Evolutionary conservation across 2,888 invertebrate genomes (phyloP), one percentile per base, ranked within the genome.

Genomic region (Drosophila melanocephala): DNA sequence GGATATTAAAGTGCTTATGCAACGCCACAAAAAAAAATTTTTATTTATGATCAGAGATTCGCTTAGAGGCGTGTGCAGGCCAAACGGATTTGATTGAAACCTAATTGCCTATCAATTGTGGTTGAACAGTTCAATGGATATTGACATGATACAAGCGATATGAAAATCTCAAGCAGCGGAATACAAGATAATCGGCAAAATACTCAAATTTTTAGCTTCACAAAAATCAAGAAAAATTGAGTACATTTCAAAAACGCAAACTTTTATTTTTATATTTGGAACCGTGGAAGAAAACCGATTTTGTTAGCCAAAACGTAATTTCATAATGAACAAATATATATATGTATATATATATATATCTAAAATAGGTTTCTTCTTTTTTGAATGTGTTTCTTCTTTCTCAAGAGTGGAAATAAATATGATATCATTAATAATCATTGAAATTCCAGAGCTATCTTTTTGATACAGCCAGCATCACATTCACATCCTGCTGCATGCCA

Each of bases 101-200:
- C 74, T 80, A 84, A 89, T 86, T 88, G 87, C 70, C 75, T 78
- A 74, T 75, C 81, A 75, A 83, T 83, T 75, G 80, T 60, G 60
- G 70, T 33, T 56, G 63, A 58, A 59, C 55, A 73, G 57, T 64
- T 77, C 55, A 75, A 78, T 80, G 65, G 77, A 70, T 70, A 59
- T 65, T 60, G 81, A 80, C 76, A 80, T 35, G 65, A 63, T 42
- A 37, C 44, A 44, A 28, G 35, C 14, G 55, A 47, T 56, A 39
- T 55, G 56, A 32, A 69, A 50, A 68, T 50, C 19, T 37, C n/a
- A 47, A 56, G 28, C 14, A 39, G n/a, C 33, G 4, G 6, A 14
- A 14, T 39, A 39, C 26, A 56, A 56, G 7, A 19, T 56, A 56
- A 56, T 37, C 39, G 39, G 1, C 5, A 22, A 55, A 5, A 1